phyloP scores from a whole-genome alignment of 2,888 invertebrate species.

The Strigamia maritima region DNA sequence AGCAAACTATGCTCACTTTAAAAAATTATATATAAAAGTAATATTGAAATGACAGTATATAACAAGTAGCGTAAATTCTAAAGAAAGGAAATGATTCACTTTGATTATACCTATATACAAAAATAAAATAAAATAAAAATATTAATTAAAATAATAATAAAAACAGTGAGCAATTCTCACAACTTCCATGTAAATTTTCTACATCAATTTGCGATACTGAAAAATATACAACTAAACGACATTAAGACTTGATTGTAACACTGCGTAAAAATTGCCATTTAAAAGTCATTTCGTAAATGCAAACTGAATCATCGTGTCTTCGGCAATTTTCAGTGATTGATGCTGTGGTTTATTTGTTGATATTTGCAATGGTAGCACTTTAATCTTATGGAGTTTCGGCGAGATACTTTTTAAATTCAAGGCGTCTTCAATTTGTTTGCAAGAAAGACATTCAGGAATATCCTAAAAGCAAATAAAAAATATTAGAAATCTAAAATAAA shows the following conservation, averaged over 20 bases:
- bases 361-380: conserved; percentile 34
- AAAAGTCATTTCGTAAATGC: conserved; percentile 19
- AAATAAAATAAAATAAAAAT: background rate
- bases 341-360: conserved; percentile 35
- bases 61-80: background rate
- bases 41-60: background rate
- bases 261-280: background rate
- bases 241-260: background rate
- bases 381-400: background rate
- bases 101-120: background rate
- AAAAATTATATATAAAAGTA: background rate
- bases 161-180: background rate
- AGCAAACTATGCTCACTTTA: background rate
- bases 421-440: conserved; percentile 37
- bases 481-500: background rate
- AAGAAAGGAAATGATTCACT: background rate
- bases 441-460: conserved; percentile 32
- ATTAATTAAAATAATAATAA: too few species aligned
- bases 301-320: conserved; percentile 36
- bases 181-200: too few species aligned
- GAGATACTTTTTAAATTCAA: conserved; percentile 29
- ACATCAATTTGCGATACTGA: too few species aligned
- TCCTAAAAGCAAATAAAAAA: conserved; percentile 34
- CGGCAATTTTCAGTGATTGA: conserved; percentile 37
- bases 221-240: background rate